These are phyloP conservation scores for Strigamia crassipes DNA, from an alignment of 2,888 invertebrate genomes.

Conservation along the genomic window DNA sequence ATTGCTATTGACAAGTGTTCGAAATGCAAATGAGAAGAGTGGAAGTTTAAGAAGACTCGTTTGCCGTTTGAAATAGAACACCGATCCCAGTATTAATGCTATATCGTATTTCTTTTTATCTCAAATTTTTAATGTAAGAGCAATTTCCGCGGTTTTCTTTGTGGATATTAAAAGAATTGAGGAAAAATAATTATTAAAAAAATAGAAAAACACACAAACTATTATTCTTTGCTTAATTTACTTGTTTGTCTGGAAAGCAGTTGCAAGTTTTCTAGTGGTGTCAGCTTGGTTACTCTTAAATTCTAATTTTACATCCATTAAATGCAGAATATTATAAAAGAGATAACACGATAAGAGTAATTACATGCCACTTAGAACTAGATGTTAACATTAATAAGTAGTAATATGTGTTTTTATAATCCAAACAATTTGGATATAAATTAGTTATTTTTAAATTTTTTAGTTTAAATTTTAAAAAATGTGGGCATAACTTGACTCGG, in stretches of 20 bases:
- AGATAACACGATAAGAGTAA: neutral
- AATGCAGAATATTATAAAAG: neutral
- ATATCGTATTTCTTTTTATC: neutral
- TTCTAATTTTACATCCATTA: conserved; percentile 28
- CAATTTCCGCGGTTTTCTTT: neutral
- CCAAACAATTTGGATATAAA: neutral
- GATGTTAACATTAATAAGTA: neutral
- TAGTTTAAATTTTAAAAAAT: neutral
- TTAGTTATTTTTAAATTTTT: neutral
- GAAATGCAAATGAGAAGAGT: neutral
- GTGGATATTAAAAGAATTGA: neutral
- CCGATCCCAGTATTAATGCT: neutral
- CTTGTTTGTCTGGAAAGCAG: neutral
- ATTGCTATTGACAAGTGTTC: conserved; percentile 2
- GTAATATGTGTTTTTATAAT: neutral
- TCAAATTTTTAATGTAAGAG: neutral
- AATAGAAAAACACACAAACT: neutral
- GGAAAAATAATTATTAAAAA: neutral
- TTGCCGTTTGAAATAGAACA: neutral
- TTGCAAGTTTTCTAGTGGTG: neutral
- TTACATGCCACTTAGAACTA: neutral
- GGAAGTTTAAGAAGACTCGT: neutral
- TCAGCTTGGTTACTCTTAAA: conserved; percentile 2
- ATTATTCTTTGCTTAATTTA: neutral
- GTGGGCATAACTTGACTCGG: neutral